Conservation (phyloP, 2,113 vertebrate genomes). For the Neolamprologus toae region DNA sequence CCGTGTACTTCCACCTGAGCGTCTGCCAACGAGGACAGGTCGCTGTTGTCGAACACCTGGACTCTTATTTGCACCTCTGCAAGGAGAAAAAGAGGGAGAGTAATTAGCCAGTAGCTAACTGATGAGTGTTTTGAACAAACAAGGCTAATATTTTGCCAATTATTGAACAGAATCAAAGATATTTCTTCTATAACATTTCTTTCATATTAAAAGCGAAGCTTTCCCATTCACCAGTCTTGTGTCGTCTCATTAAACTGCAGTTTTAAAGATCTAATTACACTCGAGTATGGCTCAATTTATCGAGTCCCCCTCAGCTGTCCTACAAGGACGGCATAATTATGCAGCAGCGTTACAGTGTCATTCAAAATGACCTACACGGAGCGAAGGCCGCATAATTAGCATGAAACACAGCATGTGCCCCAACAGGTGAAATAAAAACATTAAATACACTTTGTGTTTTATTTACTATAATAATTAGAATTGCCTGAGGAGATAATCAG, state of each 20-base stretch:
- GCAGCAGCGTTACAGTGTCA: neutral
- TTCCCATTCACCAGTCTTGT: neutral
- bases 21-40: slow-evolving; percentile 80
- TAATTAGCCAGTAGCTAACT: neutral
- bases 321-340: neutral
- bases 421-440: neutral
- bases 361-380: neutral
- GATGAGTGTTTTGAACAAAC: neutral
- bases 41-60: slow-evolving; percentile 90
- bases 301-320: neutral
- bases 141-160: fast-evolving
- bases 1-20: slow-evolving; percentile 83
- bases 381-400: neutral
- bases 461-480: neutral
- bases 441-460: neutral
- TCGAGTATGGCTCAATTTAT: neutral
- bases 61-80: slow-evolving; percentile 92
- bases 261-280: neutral
- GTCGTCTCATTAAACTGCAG: neutral
- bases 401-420: fast-evolving
- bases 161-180: fast-evolving
- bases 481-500: neutral
- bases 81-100: neutral
- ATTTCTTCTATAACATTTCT: neutral
- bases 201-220: neutral